phyloP scores from a whole-genome alignment of 2,888 invertebrate genomes.

The Cataglyphis livida region DNA sequence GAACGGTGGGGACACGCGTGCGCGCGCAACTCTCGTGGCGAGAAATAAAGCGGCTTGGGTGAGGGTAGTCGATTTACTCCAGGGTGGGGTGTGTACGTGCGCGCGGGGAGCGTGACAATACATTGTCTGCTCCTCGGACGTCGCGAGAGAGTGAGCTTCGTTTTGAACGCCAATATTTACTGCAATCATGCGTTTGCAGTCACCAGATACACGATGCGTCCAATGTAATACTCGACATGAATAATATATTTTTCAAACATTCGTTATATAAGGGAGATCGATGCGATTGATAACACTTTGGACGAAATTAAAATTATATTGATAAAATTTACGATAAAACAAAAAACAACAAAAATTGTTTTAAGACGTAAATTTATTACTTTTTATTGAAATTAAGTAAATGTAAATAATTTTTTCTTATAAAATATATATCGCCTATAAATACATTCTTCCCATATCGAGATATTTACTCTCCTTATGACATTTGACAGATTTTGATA shows the following conservation, averaged over 20 bases:
- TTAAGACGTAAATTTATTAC: not conserved
- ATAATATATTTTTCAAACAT: not conserved
- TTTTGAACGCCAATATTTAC: slow-evolving; percentile 46
- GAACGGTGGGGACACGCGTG: slow-evolving; percentile 43
- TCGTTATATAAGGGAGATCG: not conserved
- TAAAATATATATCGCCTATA: not conserved
- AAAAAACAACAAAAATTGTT: not conserved
- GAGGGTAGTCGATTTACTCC: slow-evolving; percentile 32
- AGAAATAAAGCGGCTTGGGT: slow-evolving; percentile 46
- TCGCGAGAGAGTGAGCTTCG: slow-evolving; percentile 30
- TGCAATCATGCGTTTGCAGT: slow-evolving; percentile 46
- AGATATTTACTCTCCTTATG: not conserved
- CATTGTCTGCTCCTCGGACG: slow-evolving; percentile 43
- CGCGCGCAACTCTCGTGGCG: slow-evolving; percentile 63
- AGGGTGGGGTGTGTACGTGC: slow-evolving; percentile 26
- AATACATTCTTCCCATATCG: not conserved
- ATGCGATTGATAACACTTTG: too few species aligned
- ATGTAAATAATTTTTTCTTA: not conserved
- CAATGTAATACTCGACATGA: not conserved
- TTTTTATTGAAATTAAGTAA: not conserved
- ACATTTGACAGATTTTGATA: not conserved
- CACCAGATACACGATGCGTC: slow-evolving; percentile 16
- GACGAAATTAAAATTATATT: too few species aligned
- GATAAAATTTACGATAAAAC: not conserved
- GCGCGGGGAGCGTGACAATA: slow-evolving; percentile 32